Evolutionary conservation across 2,888 invertebrate genomes (phyloP), one percentile per base, ranked within the genome.

Genomic region (Standfussiana lucernea): DNA sequence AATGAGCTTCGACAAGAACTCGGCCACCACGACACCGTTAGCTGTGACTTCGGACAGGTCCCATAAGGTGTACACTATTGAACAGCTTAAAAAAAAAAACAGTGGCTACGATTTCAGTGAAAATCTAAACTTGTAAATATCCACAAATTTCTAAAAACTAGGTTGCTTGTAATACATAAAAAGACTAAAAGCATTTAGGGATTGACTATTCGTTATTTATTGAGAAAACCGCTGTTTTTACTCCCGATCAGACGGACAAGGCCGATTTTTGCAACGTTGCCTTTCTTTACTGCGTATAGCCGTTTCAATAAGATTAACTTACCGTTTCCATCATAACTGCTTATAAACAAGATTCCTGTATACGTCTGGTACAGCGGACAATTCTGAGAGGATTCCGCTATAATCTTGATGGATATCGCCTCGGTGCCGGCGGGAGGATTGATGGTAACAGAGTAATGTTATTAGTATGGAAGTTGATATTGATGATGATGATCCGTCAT

Each of bases 361-460:
- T 35, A 61, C n/a, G 42, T 64, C 32, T 47, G 45, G 15, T 70
- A 67, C 15, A n/a, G 67, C 56, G 65, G 66, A 83, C 72, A 45
- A 79, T 72, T 72, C 84, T 68, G 68, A 79, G 68, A 81, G 72
- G 65, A 78, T 69, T 35, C 56, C 79, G 71, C 67, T 68, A 68
- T 71, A 72, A 78, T 83, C 79, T 68, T 78, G 80, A 81, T 83
- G 71, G 80, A 81, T 83, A 71, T 42, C 10, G 78, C 35, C 28
- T 80, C 53, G 32, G 28, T 61, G 32, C 37, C 78, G 79, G 83
- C 80, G 70, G 62, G 67, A 72, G 32, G 50, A 81, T 81, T 81
- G 56, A 68, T 80, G 71, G 56, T 56, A 45, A 15, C 67, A 45
- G 7, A 42, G 50, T 59, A 68, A 71, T 62, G 70, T 83, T 80